These are phyloP conservation scores for Eulemur macaco DNA, from an alignment of 2,113 vertebrate species.

Conservation along the genomic window DNA sequence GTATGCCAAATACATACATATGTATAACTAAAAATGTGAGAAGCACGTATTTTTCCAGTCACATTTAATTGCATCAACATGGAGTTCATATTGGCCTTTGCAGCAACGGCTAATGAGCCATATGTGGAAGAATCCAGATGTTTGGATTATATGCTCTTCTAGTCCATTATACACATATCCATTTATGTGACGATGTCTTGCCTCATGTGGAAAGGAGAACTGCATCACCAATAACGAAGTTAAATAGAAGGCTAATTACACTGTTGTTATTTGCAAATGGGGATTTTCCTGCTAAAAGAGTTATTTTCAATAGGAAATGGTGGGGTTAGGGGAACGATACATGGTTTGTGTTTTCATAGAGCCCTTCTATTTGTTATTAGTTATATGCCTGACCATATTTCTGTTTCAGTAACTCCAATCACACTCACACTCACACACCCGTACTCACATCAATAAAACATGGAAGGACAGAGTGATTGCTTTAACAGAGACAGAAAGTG, in stretches of 20 bases:
- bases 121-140: conserved; percentile 49
- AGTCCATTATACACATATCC: conserved; percentile 49
- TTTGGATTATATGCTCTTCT: conserved; percentile 4
- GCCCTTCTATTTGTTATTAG: background rate
- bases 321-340: background rate
- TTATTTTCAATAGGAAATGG: conserved; percentile 42
- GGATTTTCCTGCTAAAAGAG: conserved; percentile 27
- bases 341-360: background rate
- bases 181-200: background rate
- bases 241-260: conserved; percentile 20
- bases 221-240: conserved; percentile 7
- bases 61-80: conserved; percentile 57
- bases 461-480: background rate
- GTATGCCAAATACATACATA: conserved; percentile 51
- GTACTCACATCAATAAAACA: background rate
- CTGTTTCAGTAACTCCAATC: conserved; percentile 1
- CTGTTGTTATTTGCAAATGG: conserved; percentile 1
- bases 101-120: conserved; percentile 44
- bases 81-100: conserved; percentile 35
- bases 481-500: background rate
- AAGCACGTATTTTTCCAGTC: conserved; percentile 64
- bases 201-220: background rate
- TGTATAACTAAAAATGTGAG: conserved; percentile 65
- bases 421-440: background rate
- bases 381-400: background rate